Base-by-base conservation (phyloP, 92 coral and sea anemone species). In the Pocillopora meandrina region DNA sequence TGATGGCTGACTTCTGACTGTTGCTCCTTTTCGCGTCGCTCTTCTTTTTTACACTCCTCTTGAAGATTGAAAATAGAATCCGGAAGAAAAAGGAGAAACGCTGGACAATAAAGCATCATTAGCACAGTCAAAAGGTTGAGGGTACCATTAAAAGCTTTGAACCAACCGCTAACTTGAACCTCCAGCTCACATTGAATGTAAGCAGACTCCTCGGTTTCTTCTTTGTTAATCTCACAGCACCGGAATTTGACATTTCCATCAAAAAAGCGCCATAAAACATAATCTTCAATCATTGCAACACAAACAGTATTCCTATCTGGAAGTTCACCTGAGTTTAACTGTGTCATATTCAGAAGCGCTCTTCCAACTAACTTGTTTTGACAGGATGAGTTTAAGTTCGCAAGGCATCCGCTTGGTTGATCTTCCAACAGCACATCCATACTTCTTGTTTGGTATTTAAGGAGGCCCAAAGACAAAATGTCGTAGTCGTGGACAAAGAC, bases 361-460 rank as follows among this genome's bases (percentile, higher is more conserved):
- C 31, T 3, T 3, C 15, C 84, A 21, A 80, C 56, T 47, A 67
- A 67, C 68, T 55, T 31, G 42, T 80, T 20, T 66, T 56, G 66
- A 65, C 75, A 80, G 1, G 84, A 66, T 9, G 59, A 57, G 68
- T 68, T 80, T 19, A 69, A 19, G 18, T 8, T n/a, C n/a, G 84
- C 84, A 1, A 80, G 75, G n/a, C 75, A 80, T 68, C 75, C 84
- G 12, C 66, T 56, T 16, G 84, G 84, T 26, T 80, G 10, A 56
- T 80, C 84, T 9, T 31, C 26, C 12, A 80, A 10, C 19, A 19
- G 55, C 36, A 67, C 66, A 0, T 67, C 61, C 75, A 67, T 26
- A 18, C 35, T 55, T 15, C 75, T 33, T 56, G 58, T 75, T 67
- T 68, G 84, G 17, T 17, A 4, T 9, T 56, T 80, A 64, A 80